Evolutionary conservation across 2,113 vertebrate genomes (phyloP).

Genomic region (Dicerorhinus sumatrensis): DNA sequence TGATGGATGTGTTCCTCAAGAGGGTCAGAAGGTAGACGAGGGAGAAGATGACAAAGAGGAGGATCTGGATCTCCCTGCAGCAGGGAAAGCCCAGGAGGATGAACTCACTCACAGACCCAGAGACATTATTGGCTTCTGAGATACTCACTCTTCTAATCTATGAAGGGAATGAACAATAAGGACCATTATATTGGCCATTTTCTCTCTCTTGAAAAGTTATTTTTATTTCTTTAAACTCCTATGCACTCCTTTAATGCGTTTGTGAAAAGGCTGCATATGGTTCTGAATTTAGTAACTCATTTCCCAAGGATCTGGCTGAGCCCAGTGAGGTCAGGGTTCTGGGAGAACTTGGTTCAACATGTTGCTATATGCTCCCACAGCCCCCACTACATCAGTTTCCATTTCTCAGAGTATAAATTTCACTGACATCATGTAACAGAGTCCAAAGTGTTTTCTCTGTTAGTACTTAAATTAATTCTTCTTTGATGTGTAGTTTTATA

Average conservation of each 20-base stretch:
- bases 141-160: background rate
- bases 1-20: conserved; percentile 39
- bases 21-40: conserved; percentile 43
- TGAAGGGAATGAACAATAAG: background rate
- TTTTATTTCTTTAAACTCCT: background rate
- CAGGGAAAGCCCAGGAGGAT: conserved; percentile 57
- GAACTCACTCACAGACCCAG: conserved; percentile 29
- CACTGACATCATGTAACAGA: background rate
- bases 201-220: background rate
- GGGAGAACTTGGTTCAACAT: background rate
- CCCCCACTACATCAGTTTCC: background rate
- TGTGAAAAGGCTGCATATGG: background rate
- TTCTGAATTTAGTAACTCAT: background rate
- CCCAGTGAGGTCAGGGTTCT: background rate
- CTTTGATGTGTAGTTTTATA: background rate
- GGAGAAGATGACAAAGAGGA: conserved; percentile 29
- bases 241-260: background rate
- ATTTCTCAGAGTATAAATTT: background rate
- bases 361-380: background rate
- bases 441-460: background rate
- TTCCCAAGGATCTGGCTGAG: background rate
- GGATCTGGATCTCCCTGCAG: background rate
- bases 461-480: background rate
- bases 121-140: background rate
- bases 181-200: background rate